phyloP scores from a whole-genome alignment of 2,797 vertebrate species.

The Psittacula echo region DNA sequence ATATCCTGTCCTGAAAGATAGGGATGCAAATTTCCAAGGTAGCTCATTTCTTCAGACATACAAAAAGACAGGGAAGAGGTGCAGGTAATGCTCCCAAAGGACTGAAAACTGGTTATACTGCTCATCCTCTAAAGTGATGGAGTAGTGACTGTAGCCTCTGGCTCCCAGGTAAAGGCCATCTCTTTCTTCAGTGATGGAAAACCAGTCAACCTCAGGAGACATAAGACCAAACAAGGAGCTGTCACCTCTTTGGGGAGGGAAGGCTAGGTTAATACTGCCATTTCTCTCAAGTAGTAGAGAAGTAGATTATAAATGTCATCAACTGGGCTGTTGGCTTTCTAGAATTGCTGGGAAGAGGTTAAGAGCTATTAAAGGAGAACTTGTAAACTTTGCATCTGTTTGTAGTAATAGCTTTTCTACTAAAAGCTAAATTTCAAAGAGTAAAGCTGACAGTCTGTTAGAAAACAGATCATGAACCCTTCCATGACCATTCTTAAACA shows the following conservation, averaged over 20 bases:
- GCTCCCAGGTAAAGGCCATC: background rate
- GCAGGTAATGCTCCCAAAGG: background rate
- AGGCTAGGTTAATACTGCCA: constrained; percentile 21
- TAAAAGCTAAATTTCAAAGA: background rate
- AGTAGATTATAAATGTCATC: background rate
- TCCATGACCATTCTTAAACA: background rate
- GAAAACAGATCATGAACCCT: background rate
- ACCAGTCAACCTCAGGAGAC: background rate
- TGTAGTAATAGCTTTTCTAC: background rate
- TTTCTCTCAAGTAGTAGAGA: constrained; percentile 20
- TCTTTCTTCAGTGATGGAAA: constrained; percentile 17
- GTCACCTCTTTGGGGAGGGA: background rate
- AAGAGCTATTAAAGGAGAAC: background rate
- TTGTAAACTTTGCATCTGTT: background rate
- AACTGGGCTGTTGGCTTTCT: background rate
- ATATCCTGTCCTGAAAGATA: background rate
- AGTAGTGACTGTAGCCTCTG: background rate
- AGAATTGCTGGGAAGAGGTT: background rate
- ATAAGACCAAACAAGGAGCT: background rate
- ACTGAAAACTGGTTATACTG: constrained; percentile 1
- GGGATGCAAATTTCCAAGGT: background rate
- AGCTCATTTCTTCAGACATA: background rate
- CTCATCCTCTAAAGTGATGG: background rate
- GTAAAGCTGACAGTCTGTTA: background rate
- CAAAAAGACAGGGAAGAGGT: background rate